A percentile compares a stretch with the other conserved stretches of the same genome.
Conservation (phyloP, 1,140 invertebrate species). For the Drosophila arawakana region DNA sequence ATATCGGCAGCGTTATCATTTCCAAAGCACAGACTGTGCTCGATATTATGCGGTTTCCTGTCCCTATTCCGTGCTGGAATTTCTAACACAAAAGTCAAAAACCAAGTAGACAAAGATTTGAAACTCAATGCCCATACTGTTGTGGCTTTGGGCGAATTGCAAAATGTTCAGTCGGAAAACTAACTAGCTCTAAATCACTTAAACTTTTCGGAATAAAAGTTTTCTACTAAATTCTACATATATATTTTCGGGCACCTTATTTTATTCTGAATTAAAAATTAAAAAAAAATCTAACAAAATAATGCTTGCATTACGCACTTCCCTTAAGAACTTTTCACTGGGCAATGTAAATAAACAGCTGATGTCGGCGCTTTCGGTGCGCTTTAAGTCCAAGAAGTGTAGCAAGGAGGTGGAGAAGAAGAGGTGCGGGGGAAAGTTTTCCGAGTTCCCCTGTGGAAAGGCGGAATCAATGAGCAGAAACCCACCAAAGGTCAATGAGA, state of each 20-base stretch:
- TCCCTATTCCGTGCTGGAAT: constrained; percentile 59
- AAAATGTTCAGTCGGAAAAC: constrained; percentile 1
- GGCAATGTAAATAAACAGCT: background rate
- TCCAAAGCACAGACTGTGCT: constrained; percentile 34
- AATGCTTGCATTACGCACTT: constrained; percentile 12
- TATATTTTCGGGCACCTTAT: background rate
- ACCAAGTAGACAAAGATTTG: constrained; percentile 29
- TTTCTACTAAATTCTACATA: constrained; percentile 31
- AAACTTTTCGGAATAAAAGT: constrained; percentile 8
- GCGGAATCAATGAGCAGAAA: constrained; percentile 10
- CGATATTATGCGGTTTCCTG: constrained; percentile 53
- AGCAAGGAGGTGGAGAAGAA: background rate
- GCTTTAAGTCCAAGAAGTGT: constrained; percentile 22
- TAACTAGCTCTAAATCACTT: background rate
- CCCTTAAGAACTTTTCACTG: background rate
- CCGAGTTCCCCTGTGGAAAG: constrained; percentile 46
- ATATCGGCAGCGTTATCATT: constrained; percentile 44
- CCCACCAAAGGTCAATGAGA: background rate
- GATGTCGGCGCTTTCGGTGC: background rate
- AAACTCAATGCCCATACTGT: background rate
- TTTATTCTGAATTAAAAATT: background rate
- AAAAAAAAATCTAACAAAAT: constrained; percentile 2
- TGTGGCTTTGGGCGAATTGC: background rate
- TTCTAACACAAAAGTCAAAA: constrained; percentile 41
- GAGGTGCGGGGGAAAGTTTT: constrained; percentile 25